These are phyloP conservation scores for Drosophila planitibia DNA, from an alignment of 2,888 invertebrate species.

Conservation along the genomic window DNA sequence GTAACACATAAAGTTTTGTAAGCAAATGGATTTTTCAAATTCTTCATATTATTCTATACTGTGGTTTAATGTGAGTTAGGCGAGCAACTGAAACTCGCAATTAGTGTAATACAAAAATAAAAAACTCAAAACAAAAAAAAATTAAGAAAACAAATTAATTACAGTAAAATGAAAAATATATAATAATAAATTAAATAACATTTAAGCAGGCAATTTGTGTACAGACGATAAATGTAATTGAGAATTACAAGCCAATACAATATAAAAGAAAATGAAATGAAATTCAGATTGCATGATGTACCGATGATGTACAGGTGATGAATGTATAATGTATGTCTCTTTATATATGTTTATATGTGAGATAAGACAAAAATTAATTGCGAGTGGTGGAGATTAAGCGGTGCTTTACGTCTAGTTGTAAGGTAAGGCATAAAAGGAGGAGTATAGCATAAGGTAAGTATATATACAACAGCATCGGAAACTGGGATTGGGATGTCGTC, in stretches of 20 bases:
- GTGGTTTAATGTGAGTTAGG: conserved; percentile 9
- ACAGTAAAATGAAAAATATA: conserved; percentile 1
- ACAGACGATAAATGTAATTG: conserved; percentile 13
- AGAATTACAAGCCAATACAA: conserved; percentile 12
- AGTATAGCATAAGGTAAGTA: conserved; percentile 12
- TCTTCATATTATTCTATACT: conserved; percentile 10
- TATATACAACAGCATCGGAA: conserved; percentile 18
- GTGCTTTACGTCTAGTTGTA: conserved; percentile 30
- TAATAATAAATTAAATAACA: conserved; percentile 36
- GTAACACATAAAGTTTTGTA: conserved; percentile 20
- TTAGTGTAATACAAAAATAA: conserved; percentile 4
- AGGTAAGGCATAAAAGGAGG: conserved; percentile 40
- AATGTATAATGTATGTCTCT: conserved; percentile 7
- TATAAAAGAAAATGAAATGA: conserved; percentile 2
- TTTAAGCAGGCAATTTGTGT: conserved; percentile 3
- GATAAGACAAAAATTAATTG: not conserved
- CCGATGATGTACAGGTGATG: conserved; percentile 1
- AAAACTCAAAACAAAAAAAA: not conserved
- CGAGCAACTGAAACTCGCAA: conserved; percentile 17
- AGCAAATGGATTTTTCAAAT: conserved; percentile 13
- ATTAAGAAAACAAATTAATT: conserved; percentile 15
- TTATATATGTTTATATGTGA: not conserved
- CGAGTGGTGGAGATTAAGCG: conserved; percentile 26
- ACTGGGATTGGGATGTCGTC: not conserved
- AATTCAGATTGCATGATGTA: conserved; percentile 9